Base-by-base conservation (phyloP, 2,888 invertebrate genomes). In the Agriopis aurantiaria region DNA sequence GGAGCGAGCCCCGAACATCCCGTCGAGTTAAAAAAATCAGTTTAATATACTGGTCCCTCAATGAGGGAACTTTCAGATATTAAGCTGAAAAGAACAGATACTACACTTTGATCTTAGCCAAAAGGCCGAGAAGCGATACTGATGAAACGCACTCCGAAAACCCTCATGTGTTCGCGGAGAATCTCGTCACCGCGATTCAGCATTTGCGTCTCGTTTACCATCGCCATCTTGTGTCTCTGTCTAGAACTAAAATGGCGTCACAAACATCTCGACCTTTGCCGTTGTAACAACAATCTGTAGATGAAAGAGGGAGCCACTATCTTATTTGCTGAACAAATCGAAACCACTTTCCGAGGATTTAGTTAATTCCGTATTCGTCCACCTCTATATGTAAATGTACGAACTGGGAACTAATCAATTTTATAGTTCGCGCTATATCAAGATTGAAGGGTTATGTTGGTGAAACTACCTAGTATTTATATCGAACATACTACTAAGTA, bases 1-100 rank as follows among this genome's bases (percentile, higher is more conserved):
- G 33, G 33, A 33, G 33, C 33, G 33, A 33, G 33, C 33, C 33
- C 33, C 33, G 33, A 33, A 33, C 33, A 33, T 33, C 33, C 33
- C 33, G 33, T 33, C 33, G 33, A 33, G 33, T 33, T 33, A 33
- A 33, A 33, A 33, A 33, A 33, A 33, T 33, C 55, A 55, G 55
- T 55, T 55, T 55, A 55, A 55, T 55, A 55, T 55, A 55, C 55
- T 55, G 55, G 55, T 55, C 55, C 55, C 55, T 55, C 55, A 55
- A 40, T 55, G 55, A 55, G 55, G 55, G 55, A 55, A 55, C 33
- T 33, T 33, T 33, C 33, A 33, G 33, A 33, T 33, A 33, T 33
- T 33, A 33, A 33, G 33, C 33, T 33, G 33, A 33, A 33, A 33
- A 33, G 33, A 33, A 33, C 33, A 33, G 33, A 33, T 33, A 33